These are phyloP conservation scores for Mamestra configurata DNA, from an alignment of 1,140 invertebrate species.

Conservation along the genomic window DNA sequence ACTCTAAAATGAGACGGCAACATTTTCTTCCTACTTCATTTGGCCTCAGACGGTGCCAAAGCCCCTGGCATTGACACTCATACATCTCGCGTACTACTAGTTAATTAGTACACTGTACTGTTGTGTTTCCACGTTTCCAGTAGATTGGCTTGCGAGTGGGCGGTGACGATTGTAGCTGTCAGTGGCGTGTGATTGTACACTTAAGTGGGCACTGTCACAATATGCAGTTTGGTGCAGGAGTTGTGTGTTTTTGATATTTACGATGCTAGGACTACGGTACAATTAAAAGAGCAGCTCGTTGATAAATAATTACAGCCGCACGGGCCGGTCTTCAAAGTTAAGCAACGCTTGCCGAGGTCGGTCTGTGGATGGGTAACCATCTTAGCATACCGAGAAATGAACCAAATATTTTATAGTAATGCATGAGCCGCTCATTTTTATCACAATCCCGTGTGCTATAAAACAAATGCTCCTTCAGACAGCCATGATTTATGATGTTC, in stretches of 20 bases:
- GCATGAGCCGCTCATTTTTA: too few species aligned
- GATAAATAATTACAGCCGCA: too few species aligned
- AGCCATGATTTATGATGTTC: not conserved
- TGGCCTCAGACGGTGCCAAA: conserved; percentile 6
- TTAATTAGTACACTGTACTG: conserved; percentile 14
- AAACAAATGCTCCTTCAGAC: too few species aligned
- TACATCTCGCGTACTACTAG: not conserved
- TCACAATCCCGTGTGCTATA: too few species aligned
- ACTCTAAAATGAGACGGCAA: not conserved
- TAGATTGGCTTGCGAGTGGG: not conserved
- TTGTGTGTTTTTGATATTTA: too few species aligned
- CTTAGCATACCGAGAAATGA: too few species aligned
- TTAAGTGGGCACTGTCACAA: not conserved
- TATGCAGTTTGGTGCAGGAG: not conserved
- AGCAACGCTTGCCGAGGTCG: too few species aligned
- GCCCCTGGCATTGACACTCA: conserved; percentile 18
- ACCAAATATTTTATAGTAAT: too few species aligned
- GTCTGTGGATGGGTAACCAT: too few species aligned
- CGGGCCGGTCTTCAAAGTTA: too few species aligned
- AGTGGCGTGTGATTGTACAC: not conserved
- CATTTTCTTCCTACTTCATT: not conserved
- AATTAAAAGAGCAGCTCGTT: too few species aligned
- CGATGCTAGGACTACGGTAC: too few species aligned
- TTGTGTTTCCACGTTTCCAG: conserved; percentile 5
- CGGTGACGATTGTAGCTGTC: conserved; percentile 18